A percentile compares a stretch with the other conserved stretches of the same genome.
Evolutionary conservation across 2,888 invertebrate genomes (phyloP).

Genomic region (Ferrisia virgata): DNA sequence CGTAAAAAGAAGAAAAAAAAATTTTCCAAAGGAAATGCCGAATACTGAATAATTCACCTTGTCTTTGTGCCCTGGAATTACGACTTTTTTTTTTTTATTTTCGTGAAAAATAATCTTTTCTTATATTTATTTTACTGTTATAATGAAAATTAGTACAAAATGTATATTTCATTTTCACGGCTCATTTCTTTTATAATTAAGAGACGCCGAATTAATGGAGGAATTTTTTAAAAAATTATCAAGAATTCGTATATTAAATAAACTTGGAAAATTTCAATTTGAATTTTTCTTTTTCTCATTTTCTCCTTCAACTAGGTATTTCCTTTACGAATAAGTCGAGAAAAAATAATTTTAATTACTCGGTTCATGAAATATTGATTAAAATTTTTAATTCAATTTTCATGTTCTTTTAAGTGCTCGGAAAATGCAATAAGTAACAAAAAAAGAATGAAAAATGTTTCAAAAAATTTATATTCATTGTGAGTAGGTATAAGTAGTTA

Average conservation of each 20-base stretch:
- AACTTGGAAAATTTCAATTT: not conserved
- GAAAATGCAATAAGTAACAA: not conserved
- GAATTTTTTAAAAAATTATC: not conserved
- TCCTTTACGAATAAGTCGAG: not conserved
- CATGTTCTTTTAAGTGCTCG: not conserved
- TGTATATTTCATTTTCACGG: slow-evolving; percentile 1
- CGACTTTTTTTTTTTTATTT: not conserved
- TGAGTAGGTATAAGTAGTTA: too few species aligned
- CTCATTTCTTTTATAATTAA: slow-evolving; percentile 4
- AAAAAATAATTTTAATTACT: not conserved
- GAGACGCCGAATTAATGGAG: not conserved
- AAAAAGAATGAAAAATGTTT: not conserved
- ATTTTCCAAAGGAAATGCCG: slow-evolving; percentile 3
- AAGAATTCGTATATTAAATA: not conserved
- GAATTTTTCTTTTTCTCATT: not conserved
- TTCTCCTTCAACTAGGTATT: not conserved
- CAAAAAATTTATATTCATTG: not conserved
- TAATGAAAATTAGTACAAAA: slow-evolving; percentile 17
- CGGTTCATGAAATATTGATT: not conserved
- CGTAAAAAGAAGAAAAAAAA: not conserved
- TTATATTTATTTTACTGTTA: not conserved
- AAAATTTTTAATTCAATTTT: not conserved
- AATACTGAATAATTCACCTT: slow-evolving; percentile 28
- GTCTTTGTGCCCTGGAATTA: not conserved
- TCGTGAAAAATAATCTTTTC: not conserved